These are phyloP conservation scores for Sardinella longiceps DNA, from an alignment of 2,797 vertebrate genomes.

Conservation along the genomic window DNA sequence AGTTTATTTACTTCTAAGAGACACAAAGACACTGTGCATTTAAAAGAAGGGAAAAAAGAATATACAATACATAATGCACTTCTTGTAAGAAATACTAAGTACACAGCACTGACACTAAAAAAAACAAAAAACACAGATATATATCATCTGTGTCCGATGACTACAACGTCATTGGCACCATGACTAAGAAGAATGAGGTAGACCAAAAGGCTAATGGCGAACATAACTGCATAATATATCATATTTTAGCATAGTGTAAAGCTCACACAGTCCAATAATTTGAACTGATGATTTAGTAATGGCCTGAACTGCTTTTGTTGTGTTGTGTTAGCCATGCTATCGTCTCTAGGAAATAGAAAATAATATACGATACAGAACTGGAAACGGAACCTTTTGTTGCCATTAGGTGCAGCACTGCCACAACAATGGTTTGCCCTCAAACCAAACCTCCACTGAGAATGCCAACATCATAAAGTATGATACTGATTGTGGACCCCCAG, in stretches of 20 bases:
- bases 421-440: conserved; percentile 64
- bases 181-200: conserved; percentile 55
- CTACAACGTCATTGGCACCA: conserved; percentile 50
- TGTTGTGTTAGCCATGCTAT: not conserved
- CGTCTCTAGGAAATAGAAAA: not conserved
- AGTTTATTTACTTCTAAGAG: no score
- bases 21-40: no score
- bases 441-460: conserved; percentile 65
- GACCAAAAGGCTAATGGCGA: not conserved
- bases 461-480: conserved; percentile 62
- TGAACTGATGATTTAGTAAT: not conserved
- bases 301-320: no score
- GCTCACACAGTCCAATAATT: no score
- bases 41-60: no score
- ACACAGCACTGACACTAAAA: no score
- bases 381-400: not conserved
- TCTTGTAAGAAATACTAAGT: no score
- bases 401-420: conserved; percentile 63
- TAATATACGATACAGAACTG: not conserved
- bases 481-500: conserved; percentile 68
- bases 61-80: no score
- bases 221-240: not conserved
- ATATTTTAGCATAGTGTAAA: not conserved
- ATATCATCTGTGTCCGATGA: conserved; percentile 52
- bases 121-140: no score